Evolutionary conservation across 1,140 invertebrate genomes (phyloP).

Genomic region (Asobara japonica): DNA sequence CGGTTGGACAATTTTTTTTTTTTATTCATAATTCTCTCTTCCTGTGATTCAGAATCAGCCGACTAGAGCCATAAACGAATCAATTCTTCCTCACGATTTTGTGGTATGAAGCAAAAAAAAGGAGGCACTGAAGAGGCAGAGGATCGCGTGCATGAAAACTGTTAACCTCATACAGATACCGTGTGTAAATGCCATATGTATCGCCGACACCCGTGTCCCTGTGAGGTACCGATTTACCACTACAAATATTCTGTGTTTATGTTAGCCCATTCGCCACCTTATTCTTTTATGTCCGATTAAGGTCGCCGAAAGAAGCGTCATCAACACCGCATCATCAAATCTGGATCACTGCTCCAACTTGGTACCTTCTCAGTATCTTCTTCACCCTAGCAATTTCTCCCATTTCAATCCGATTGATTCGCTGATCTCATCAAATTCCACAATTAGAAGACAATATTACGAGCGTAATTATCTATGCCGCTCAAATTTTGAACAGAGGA

Average conservation of each 20-base stretch:
- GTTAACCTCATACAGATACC: slow-evolving; percentile 16
- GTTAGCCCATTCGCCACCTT: slow-evolving; percentile 1
- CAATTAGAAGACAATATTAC: too few species aligned
- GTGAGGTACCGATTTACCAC: background rate
- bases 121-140: too few species aligned
- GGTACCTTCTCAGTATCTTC: too few species aligned
- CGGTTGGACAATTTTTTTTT: background rate
- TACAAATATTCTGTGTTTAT: background rate
- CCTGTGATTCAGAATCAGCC: background rate
- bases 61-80: slow-evolving; percentile 4
- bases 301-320: slow-evolving; percentile 3
- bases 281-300: slow-evolving; percentile 35
- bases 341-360: too few species aligned
- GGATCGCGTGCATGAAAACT: slow-evolving; percentile 30
- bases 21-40: background rate
- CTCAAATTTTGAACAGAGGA: too few species aligned
- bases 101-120: slow-evolving; percentile 1
- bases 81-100: slow-evolving; percentile 9
- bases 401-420: too few species aligned
- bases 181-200: slow-evolving; percentile 1
- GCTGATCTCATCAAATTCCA: too few species aligned
- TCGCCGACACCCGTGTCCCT: background rate
- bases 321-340: background rate
- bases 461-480: too few species aligned
- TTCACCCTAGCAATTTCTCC: too few species aligned